These are phyloP conservation scores for Diarsia brunnea DNA, from an alignment of 2,888 invertebrate species.

Conservation along the genomic window DNA sequence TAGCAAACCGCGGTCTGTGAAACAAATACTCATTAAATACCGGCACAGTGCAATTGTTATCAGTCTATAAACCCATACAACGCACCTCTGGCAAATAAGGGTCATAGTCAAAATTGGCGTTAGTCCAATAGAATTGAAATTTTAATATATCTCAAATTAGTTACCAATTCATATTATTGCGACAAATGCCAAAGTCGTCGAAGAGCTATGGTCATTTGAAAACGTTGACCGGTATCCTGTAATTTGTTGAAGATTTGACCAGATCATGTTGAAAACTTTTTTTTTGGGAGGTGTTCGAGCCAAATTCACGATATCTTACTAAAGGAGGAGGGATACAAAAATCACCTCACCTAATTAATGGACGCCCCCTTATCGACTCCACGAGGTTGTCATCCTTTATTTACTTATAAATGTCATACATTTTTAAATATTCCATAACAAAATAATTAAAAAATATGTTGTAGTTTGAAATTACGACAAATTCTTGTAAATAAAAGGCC, in stretches of 20 bases:
- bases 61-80: not conserved
- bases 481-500: not conserved
- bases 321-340: no score
- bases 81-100: not conserved
- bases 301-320: no score
- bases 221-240: not conserved
- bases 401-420: no score
- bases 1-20: not conserved
- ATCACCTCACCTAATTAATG: no score
- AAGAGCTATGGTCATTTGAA: not conserved
- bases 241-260: not conserved
- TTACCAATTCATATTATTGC: not conserved
- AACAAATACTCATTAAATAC: not conserved
- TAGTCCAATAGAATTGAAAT: not conserved
- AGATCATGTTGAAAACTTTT: not conserved
- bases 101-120: not conserved
- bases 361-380: not conserved
- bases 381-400: not conserved
- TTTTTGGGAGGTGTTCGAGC: no score
- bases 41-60: conserved; percentile 24
- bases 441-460: no score
- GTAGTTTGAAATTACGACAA: not conserved
- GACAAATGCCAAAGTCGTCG: not conserved
- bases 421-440: no score
- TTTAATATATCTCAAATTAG: not conserved